Base-by-base conservation (phyloP, 2,888 invertebrate genomes). In the Isoperla grammatica region DNA sequence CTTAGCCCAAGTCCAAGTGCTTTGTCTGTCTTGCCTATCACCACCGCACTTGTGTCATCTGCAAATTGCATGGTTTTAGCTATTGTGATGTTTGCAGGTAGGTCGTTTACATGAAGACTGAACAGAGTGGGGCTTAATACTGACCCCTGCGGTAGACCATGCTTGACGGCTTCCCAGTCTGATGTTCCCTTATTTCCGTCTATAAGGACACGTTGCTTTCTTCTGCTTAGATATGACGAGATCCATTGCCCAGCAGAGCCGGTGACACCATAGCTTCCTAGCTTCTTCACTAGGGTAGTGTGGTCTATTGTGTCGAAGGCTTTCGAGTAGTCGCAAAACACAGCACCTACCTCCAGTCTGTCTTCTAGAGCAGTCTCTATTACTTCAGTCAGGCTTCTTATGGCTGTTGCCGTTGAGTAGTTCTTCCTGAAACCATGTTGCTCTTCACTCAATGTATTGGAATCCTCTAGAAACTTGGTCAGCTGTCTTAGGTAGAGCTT, bases 131-230 rank as follows among this genome's bases (percentile, higher is more conserved):
- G 53, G n/a, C 53, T 37, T 4, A 53, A 37, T 3, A 53, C 37
- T n/a, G 53, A 53, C 17, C 53, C 39, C 37, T 53, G 53, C 3
- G 53, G 53, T 15, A 53, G 37, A 19, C 53, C 53, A 35, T 37
- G 37, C 39, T 53, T 37, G 19, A 53, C 19, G 17, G 5, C 12
- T 29, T 29, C 49, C 29, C 35, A 50, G 12, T 9, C n/a, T 12
- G 46, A 46, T 19, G 17, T 3, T 15, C 20, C 22, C n/a, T 20
- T 20, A 22, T 17, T 13, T 20, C 13, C 4, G 8, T 29, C 49
- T 13, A 50, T 2, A 12, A 8, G 12, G 15, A 50, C 49, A 11
- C 13, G 35, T 11, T 50, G 49, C 11, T 4, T 35, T n/a, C 49
- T 23, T 5, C 15, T 22, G n/a, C 29, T 29, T 2, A 53, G 39